Conservation (phyloP, 2,888 invertebrate genomes). For the Eilema depressum region DNA sequence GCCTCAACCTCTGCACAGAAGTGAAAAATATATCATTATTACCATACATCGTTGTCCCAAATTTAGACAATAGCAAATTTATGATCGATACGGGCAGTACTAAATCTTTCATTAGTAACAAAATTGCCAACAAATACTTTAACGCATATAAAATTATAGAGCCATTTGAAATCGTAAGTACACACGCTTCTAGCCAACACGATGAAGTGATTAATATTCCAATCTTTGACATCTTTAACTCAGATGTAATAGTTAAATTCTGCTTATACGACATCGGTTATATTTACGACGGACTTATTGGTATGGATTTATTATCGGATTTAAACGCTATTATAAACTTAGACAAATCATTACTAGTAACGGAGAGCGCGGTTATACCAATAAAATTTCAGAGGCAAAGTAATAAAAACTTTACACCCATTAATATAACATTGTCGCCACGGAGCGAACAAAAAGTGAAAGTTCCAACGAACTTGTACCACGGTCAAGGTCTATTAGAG, state of each 20-base stretch:
- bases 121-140: slow-evolving; percentile 9
- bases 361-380: no score
- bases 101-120: slow-evolving; percentile 13
- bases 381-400: no score
- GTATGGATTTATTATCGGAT: not conserved
- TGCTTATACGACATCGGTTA: not conserved
- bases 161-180: slow-evolving; percentile 23
- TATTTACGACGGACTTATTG: slow-evolving; percentile 10
- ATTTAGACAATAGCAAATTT: slow-evolving; percentile 15
- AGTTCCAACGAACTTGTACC: no score
- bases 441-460: no score
- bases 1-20: not conserved
- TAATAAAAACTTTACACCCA: no score
- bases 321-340: no score
- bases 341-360: no score
- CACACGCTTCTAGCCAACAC: slow-evolving; percentile 5
- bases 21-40: not conserved
- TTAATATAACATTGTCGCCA: no score
- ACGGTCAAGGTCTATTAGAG: no score
- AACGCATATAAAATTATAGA: not conserved
- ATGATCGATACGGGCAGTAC: slow-evolving; percentile 23
- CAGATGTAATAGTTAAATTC: not conserved
- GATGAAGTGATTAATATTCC: not conserved
- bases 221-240: not conserved
- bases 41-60: not conserved